These are phyloP conservation scores for Tiphia femorata DNA, from an alignment of 2,888 invertebrate species.

Conservation along the genomic window DNA sequence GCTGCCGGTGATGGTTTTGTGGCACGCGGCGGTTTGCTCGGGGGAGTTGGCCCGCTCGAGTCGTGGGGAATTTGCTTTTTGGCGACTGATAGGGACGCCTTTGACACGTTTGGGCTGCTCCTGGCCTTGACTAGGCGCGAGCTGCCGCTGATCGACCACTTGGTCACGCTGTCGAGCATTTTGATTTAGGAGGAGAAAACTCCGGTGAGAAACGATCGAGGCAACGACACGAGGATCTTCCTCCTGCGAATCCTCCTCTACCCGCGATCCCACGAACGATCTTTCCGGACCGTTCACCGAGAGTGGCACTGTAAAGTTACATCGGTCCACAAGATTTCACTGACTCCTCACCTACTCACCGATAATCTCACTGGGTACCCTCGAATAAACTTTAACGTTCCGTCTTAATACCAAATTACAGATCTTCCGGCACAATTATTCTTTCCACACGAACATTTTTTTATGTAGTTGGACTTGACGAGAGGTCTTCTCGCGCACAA, in stretches of 20 bases:
- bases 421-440: too few species aligned
- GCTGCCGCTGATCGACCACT: constrained; percentile 28
- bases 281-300: too few species aligned
- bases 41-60: constrained; percentile 7
- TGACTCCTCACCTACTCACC: background rate
- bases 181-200: background rate
- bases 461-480: too few species aligned
- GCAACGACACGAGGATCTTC: background rate
- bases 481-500: too few species aligned
- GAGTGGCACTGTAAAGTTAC: too few species aligned
- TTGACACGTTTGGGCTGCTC: constrained; percentile 62
- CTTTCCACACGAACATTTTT: too few species aligned
- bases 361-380: background rate
- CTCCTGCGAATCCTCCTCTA: background rate
- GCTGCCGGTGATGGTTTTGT: constrained; percentile 13
- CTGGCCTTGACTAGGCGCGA: constrained; percentile 59
- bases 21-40: constrained; percentile 16
- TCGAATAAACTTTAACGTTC: too few species aligned
- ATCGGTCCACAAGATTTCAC: background rate
- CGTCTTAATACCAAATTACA: too few species aligned
- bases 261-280: too few species aligned
- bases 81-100: constrained; percentile 20
- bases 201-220: background rate
- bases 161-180: constrained; percentile 34
- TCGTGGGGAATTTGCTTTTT: constrained; percentile 23